These are phyloP conservation scores for Lepidonotus clava DNA, from an alignment of 2,888 invertebrate species.

Conservation along the genomic window DNA sequence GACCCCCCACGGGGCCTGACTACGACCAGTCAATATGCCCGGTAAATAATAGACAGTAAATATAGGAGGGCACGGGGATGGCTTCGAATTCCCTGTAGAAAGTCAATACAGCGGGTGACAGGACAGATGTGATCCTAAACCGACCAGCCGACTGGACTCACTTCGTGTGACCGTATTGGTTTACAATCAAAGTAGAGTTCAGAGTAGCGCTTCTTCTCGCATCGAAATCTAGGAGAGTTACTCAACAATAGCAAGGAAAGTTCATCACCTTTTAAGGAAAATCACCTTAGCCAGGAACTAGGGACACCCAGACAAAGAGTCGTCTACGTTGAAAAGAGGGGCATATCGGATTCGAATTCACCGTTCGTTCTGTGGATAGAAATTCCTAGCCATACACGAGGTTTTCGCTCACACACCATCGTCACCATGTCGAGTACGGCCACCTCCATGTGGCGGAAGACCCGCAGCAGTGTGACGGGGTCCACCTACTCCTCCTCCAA, in stretches of 20 bases:
- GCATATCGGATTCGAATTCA: background rate
- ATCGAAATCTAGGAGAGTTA: no score
- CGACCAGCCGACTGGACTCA: background rate
- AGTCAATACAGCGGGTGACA: conserved; percentile 3
- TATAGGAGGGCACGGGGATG: background rate
- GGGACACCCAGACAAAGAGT: background rate
- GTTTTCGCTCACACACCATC: background rate
- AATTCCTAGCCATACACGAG: background rate
- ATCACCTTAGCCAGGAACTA: background rate
- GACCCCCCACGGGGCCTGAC: background rate
- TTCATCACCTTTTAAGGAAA: no score
- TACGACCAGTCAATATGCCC: background rate
- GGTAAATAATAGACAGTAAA: background rate
- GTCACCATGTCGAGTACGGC: background rate
- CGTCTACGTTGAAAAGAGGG: background rate
- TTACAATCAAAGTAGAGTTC: background rate
- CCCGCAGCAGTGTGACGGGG: background rate
- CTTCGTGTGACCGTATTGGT: background rate
- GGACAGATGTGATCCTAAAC: background rate
- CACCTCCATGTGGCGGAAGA: background rate
- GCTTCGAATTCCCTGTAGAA: background rate
- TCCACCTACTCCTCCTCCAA: conserved; percentile 17
- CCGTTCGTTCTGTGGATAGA: background rate
- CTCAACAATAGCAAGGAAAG: no score
- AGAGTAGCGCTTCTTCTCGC: background rate